Percentiles rank a stretch among this genome's conserved stretches.
phyloP scores from a whole-genome alignment of 2,113 vertebrate genomes.

The Chiloscyllium plagiosum region DNA sequence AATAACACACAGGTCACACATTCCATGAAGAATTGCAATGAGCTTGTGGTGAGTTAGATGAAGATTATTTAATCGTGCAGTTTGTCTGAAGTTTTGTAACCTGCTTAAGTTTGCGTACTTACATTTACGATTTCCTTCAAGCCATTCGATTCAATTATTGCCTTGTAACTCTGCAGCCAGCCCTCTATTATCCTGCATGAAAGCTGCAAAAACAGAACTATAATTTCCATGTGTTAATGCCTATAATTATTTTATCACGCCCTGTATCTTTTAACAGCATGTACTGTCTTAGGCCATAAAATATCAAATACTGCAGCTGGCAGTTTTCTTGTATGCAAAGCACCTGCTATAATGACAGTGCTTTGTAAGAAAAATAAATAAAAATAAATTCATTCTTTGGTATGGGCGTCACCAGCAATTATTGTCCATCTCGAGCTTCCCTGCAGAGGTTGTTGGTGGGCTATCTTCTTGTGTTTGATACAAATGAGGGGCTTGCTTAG shows the following conservation, averaged over 20 bases:
- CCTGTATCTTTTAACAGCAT: conserved; percentile 10
- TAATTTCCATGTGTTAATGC: conserved; percentile 25
- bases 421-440: neutral
- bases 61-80: neutral
- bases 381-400: neutral
- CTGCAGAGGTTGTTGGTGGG: neutral
- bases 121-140: neutral
- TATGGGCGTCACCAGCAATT: neutral
- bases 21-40: neutral
- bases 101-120: neutral
- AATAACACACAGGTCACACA: neutral
- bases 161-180: neutral
- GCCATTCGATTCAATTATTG: neutral
- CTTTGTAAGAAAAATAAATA: neutral
- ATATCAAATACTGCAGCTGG: neutral
- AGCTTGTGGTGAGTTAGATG: neutral
- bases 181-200: neutral
- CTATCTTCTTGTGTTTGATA: neutral
- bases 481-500: neutral
- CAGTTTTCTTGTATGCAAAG: conserved; percentile 10
- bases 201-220: neutral
- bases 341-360: conserved; percentile 5
- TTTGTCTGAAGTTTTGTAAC: neutral
- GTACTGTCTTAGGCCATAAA: neutral
- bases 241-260: conserved; percentile 34